phyloP scores from a whole-genome alignment of 2,888 invertebrate species.

The Diarsia mendica region DNA sequence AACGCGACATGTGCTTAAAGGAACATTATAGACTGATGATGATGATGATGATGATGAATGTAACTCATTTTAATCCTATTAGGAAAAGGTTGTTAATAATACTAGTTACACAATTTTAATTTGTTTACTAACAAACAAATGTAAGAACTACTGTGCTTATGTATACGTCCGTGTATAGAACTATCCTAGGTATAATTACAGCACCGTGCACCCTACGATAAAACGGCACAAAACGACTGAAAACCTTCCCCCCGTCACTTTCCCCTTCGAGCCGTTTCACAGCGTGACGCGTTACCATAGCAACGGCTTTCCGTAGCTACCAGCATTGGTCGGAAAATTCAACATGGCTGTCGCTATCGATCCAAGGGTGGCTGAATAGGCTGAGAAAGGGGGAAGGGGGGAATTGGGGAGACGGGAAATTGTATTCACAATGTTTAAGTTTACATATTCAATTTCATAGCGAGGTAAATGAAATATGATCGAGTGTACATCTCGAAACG shows the following conservation, averaged over 20 bases:
- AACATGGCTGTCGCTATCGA: slow-evolving; percentile 88
- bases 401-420: slow-evolving; percentile 73
- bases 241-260: slow-evolving; percentile 83
- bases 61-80: not conserved
- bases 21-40: too few relatives aligned
- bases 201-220: slow-evolving; percentile 56
- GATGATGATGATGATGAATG: too few relatives aligned
- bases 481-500: slow-evolving; percentile 7
- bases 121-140: not conserved
- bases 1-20: too few relatives aligned
- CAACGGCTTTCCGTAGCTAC: slow-evolving; percentile 87
- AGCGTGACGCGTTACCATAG: slow-evolving; percentile 79
- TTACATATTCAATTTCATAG: slow-evolving; percentile 60
- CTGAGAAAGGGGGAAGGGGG: slow-evolving; percentile 69
- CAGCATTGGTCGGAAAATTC: slow-evolving; percentile 90
- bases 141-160: not conserved
- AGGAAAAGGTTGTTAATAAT: not conserved
- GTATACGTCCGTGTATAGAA: slow-evolving; percentile 28
- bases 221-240: slow-evolving; percentile 63
- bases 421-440: slow-evolving; percentile 72
- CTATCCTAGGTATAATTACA: slow-evolving; percentile 61
- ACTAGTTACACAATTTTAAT: not conserved
- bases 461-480: slow-evolving; percentile 54
- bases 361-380: slow-evolving; percentile 73
- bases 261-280: slow-evolving; percentile 81